phyloP scores from a whole-genome alignment of 2,797 vertebrate species.

The Tadarida brasiliensis region DNA sequence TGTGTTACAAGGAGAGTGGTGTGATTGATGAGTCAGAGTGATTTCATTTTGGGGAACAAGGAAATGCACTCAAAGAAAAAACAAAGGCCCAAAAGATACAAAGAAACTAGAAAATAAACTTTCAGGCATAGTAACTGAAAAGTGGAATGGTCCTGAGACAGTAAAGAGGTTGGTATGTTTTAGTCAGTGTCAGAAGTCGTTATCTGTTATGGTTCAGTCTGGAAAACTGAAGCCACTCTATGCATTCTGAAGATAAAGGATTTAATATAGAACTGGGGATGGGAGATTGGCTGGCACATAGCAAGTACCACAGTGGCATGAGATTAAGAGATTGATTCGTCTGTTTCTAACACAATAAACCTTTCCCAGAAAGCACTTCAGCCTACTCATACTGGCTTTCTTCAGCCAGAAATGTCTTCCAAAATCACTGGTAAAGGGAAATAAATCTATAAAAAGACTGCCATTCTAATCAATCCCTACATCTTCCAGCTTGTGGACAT shows the following conservation, averaged over 20 bases:
- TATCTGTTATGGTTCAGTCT: background rate
- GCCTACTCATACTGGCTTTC: background rate
- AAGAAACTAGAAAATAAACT: background rate
- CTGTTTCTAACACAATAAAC: background rate
- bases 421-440: background rate
- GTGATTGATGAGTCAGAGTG: background rate
- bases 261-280: background rate
- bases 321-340: background rate
- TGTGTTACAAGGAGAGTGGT: background rate
- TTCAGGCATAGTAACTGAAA: background rate
- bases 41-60: background rate
- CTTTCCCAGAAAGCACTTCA: background rate
- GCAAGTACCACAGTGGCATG: background rate
- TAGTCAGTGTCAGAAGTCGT: background rate
- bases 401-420: background rate
- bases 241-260: background rate
- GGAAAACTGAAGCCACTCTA: background rate
- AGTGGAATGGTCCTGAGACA: background rate
- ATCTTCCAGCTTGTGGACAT: background rate
- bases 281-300: background rate
- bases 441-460: background rate
- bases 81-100: background rate
- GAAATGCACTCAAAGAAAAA: background rate
- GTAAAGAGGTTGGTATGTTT: background rate
- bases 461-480: background rate